A percentile compares a stretch with the other conserved stretches of the same genome.
phyloP scores from a whole-genome alignment of 2,797 vertebrate species.

The Pantherophis vulpinus region DNA sequence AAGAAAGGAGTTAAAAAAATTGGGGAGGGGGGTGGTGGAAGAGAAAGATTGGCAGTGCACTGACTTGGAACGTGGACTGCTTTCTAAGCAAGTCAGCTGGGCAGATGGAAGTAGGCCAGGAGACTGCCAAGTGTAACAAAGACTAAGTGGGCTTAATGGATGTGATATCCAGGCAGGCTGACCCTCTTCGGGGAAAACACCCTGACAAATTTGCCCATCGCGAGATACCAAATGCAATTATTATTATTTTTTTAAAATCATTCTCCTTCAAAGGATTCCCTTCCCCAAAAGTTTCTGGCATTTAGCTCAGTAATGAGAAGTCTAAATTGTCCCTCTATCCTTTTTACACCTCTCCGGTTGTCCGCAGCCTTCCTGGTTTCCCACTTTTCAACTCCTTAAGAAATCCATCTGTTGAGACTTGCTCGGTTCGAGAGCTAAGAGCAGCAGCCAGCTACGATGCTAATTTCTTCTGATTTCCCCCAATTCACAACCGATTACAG shows the following conservation, averaged over 20 bases:
- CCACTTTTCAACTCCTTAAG: not conserved
- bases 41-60: conserved; percentile 30
- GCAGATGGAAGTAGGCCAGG: conserved; percentile 54
- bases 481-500: not conserved
- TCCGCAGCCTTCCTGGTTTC: not conserved
- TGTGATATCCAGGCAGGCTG: conserved; percentile 27
- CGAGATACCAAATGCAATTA: not conserved
- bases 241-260: not conserved
- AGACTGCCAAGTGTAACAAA: conserved; percentile 54
- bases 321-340: not conserved
- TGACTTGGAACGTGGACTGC: conserved; percentile 60
- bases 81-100: conserved; percentile 67
- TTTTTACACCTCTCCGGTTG: not conserved
- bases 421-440: not conserved
- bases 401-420: not conserved
- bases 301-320: not conserved
- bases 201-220: not conserved
- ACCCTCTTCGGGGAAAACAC: not conserved
- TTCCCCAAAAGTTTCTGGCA: not conserved
- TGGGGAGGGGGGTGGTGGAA: conserved; percentile 46
- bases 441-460: not conserved
- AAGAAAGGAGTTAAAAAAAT: conserved; percentile 53
- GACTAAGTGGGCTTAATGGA: conserved; percentile 51
- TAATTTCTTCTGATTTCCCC: not conserved
- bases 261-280: not conserved